phyloP scores from a whole-genome alignment of 2,797 vertebrate genomes.

The Euphonia xanthogaster region DNA sequence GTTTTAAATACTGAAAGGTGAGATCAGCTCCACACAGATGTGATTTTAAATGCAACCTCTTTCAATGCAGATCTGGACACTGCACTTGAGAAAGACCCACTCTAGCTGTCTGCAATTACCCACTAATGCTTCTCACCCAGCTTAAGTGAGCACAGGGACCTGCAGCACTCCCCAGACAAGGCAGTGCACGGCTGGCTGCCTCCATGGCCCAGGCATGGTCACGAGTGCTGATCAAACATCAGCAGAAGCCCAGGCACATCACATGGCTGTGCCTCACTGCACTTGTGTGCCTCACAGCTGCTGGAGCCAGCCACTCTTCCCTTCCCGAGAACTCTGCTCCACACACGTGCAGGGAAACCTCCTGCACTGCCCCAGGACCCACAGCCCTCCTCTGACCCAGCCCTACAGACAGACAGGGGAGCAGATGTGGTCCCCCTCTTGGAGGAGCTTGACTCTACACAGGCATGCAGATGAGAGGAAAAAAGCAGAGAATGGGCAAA shows the following conservation, averaged over 20 bases:
- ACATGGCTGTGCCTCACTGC: background rate
- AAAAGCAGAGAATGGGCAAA: background rate
- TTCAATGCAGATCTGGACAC: background rate
- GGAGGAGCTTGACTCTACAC: background rate
- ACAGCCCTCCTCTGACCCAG: background rate
- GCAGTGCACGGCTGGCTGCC: background rate
- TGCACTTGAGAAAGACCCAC: background rate
- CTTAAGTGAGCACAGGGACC: background rate
- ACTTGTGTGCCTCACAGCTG: background rate
- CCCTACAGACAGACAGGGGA: background rate
- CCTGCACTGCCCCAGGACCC: background rate
- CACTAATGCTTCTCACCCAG: background rate
- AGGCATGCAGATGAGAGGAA: background rate
- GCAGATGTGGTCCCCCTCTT: rapidly evolving
- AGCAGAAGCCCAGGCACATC: background rate
- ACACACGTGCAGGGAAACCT: background rate
- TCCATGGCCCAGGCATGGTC: background rate
- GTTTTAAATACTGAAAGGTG: background rate
- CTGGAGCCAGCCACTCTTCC: background rate
- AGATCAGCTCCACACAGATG: background rate
- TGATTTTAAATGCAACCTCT: background rate
- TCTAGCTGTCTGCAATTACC: rapidly evolving
- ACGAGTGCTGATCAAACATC: background rate
- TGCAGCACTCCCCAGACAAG: background rate
- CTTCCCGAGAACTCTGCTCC: background rate